Percentiles rank a stretch among this genome's conserved stretches.
phyloP scores from a whole-genome alignment of 2,797 vertebrate species.

The Chelidonichthys spinosus region DNA sequence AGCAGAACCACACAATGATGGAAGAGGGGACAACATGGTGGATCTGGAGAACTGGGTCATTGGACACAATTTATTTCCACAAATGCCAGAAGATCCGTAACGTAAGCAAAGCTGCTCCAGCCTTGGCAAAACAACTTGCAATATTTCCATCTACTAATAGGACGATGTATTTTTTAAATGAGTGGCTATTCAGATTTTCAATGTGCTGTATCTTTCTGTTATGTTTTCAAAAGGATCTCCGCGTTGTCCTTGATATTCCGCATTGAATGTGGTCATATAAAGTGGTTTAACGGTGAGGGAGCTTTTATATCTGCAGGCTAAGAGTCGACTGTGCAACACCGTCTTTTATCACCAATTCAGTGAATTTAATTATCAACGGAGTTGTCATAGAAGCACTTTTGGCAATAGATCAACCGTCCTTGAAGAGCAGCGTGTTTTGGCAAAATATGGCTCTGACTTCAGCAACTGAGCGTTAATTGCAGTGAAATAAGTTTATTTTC shows the following conservation, averaged over 20 bases:
- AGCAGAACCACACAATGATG: conserved; percentile 20
- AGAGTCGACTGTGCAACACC: conserved; percentile 31
- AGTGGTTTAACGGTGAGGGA: conserved; percentile 14
- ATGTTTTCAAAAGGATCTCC: conserved; percentile 21
- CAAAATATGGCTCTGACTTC: conserved; percentile 26
- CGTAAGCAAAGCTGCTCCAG: not conserved
- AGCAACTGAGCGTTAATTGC: not conserved
- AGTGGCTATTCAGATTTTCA: not conserved
- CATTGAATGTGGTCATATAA: conserved; percentile 31
- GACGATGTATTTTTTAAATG: not conserved
- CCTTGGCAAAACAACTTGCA: conserved; percentile 18
- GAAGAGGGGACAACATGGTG: conserved; percentile 22
- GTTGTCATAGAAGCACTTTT: conserved; percentile 67
- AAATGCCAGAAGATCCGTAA: conserved; percentile 9
- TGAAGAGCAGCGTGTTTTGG: conserved; percentile 47
- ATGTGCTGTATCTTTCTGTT: not conserved
- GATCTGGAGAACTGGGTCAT: conserved; percentile 41
- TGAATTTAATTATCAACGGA: conserved; percentile 64
- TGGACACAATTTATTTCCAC: conserved; percentile 18
- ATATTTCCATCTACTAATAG: conserved; percentile 3
- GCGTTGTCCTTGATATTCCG: conserved; percentile 34
- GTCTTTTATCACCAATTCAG: conserved; percentile 51
- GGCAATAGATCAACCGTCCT: conserved; percentile 59
- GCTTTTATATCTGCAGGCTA: conserved; percentile 54
- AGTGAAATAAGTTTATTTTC: not conserved